These are phyloP conservation scores for Corynorhinus townsendii DNA, from an alignment of 2,113 vertebrate species.

Conservation along the genomic window DNA sequence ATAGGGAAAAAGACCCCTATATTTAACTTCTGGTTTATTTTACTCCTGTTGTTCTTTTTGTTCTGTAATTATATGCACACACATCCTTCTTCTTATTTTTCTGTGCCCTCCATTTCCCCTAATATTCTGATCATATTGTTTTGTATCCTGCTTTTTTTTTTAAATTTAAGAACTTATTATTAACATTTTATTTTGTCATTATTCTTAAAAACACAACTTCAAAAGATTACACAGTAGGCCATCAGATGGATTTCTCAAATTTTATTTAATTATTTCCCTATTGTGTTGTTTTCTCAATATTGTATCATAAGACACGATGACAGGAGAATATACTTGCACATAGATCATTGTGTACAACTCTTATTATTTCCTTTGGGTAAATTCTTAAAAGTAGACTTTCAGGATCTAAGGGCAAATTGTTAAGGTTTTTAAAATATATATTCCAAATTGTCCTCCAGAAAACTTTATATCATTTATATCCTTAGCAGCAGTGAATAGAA, in stretches of 20 bases:
- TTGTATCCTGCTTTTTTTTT: background rate
- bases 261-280: background rate
- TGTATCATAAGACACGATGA: background rate
- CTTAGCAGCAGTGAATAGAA: background rate
- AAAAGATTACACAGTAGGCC: background rate
- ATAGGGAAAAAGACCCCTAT: background rate
- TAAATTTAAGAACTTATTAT: background rate
- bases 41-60: background rate
- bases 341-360: background rate
- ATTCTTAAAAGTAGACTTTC: constrained; percentile 17
- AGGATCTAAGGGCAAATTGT: background rate
- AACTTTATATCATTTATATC: background rate
- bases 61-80: background rate
- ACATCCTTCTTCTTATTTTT: background rate
- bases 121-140: background rate
- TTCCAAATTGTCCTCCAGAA: background rate
- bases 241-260: background rate
- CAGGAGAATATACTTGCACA: background rate
- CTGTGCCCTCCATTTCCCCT: background rate
- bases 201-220: background rate
- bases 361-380: background rate
- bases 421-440: background rate
- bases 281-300: background rate
- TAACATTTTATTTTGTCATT: background rate
- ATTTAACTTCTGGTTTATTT: background rate